A percentile compares a stretch with the other conserved stretches of the same genome.
Conservation (phyloP, 2,797 vertebrate genomes). For the Paguma larvata region DNA sequence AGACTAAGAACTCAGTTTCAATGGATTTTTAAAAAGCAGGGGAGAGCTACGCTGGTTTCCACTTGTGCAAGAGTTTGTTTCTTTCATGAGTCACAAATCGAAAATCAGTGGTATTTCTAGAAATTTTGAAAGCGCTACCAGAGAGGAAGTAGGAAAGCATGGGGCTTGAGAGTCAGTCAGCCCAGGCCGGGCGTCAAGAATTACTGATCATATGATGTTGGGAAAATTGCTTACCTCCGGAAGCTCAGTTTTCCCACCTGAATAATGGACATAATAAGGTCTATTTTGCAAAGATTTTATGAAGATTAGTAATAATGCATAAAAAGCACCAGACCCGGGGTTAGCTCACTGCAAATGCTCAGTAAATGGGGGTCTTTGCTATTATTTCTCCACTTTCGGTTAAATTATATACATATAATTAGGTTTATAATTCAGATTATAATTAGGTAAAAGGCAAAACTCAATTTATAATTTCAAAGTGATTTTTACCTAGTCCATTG, state of each 20-base stretch:
- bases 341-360: background rate
- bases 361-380: background rate
- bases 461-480: conserved; percentile 42
- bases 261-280: background rate
- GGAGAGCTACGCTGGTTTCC: background rate
- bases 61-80: background rate
- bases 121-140: background rate
- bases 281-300: background rate
- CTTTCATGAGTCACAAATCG: background rate
- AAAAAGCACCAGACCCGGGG: background rate
- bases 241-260: background rate
- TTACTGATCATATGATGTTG: background rate
- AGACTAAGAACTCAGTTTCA: background rate
- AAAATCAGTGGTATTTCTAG: conserved; percentile 16
- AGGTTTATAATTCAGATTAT: background rate
- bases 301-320: background rate
- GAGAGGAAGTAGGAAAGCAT: background rate
- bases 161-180: background rate
- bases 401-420: background rate
- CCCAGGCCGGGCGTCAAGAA: background rate
- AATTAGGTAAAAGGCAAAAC: conserved; percentile 1
- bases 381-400: background rate
- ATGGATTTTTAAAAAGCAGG: background rate
- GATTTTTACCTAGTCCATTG: background rate
- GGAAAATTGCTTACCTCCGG: background rate